Percentiles rank a stretch among this genome's conserved stretches.
Evolutionary conservation across 2,888 invertebrate species (phyloP).

Genomic region (Agrotis ipsilon): DNA sequence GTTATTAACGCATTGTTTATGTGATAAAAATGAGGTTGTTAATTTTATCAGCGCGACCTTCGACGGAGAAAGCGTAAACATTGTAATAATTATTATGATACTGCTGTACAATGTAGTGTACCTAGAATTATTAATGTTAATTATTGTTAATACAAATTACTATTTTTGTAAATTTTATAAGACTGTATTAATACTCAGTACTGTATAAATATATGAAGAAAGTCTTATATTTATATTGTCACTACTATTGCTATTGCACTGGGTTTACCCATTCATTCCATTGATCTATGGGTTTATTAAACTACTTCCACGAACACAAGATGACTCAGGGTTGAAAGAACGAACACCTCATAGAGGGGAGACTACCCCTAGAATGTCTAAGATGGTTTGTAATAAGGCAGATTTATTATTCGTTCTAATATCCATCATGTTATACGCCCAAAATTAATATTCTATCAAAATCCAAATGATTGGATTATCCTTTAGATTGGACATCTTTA

Average conservation of each 20-base stretch:
- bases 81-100: slow-evolving; percentile 55
- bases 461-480: too few relatives aligned
- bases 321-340: slow-evolving; percentile 29
- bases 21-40: slow-evolving; percentile 72
- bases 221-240: too few relatives aligned
- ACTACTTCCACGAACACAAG: slow-evolving; percentile 13
- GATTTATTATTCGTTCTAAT: neutral
- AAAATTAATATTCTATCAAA: too few relatives aligned
- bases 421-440: neutral
- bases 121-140: slow-evolving; percentile 17
- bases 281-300: neutral
- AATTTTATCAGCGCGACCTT: slow-evolving; percentile 76
- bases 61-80: slow-evolving; percentile 70
- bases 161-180: neutral
- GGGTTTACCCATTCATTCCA: neutral
- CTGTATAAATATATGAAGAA: too few relatives aligned
- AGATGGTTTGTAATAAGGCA: neutral
- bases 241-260: neutral
- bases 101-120: slow-evolving; percentile 44
- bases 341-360: slow-evolving; percentile 5
- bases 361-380: neutral
- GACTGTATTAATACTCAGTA: too few relatives aligned
- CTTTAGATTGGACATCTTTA: too few relatives aligned
- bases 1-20: slow-evolving; percentile 70
- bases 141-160: slow-evolving; percentile 34